Base-by-base conservation (phyloP, 2,113 vertebrate species). In the Xyliphius kryptos region DNA sequence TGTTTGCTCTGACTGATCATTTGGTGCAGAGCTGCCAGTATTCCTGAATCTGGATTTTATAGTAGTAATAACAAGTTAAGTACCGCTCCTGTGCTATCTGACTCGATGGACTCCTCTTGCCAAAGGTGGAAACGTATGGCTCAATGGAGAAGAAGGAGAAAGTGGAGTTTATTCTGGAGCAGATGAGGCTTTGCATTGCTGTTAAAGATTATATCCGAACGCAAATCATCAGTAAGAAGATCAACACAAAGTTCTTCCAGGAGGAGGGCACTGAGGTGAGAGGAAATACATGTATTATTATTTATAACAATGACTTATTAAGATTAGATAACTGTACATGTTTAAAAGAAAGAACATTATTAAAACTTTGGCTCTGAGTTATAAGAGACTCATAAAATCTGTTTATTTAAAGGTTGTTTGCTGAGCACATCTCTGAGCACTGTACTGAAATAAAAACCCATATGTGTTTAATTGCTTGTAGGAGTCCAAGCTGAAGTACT, bases 161-260 rank as follows among this genome's bases (percentile, higher is more conserved):
- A 70, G 94, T 90, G 61, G 96, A 99, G 74, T 99, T 99, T 68
- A 99, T 99, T 76, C 78, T 99, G 83, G 96, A 99, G 76, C 96
- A 98, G 76, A 98, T 99, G 96, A 91, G 96, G 74, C 90, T 99
- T 67, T 99, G 95, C 79, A 81, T 98, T 16, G 96, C 96, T 17
- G 94, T 99, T 44, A 99, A 99, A 71, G 96, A 99, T 79, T 97
- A 97, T 67, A 94, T 99, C 75, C 92, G 96, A 38, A 97, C 94
- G 37, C 95, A 98, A 73, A 99, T 99, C 82, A 99, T 99, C 80
- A 99, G 96, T 88, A 99, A 99, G 88, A 99, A 99, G 85, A 98
- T 99, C 47, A 99, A 95, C 74, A 98, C 96, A 60, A 99, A 98
- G 65, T 97, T 99, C 79, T 98, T 99, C 78, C 89, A 95, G 72